Evolutionary conservation across 2,113 vertebrate genomes (phyloP).

Genomic region (Passer domesticus): DNA sequence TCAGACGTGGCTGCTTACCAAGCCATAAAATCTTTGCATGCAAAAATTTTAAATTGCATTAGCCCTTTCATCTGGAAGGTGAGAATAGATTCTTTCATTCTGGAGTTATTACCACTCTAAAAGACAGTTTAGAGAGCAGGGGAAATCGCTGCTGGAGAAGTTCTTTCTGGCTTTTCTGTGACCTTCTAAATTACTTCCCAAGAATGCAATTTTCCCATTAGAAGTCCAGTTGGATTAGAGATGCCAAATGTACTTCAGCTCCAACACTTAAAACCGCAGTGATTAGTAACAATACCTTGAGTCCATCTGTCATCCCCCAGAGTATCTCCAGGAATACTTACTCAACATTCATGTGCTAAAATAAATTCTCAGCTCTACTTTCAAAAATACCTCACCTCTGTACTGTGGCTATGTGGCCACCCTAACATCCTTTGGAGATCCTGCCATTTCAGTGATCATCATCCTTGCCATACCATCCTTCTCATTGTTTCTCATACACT

Average conservation of each 20-base stretch:
- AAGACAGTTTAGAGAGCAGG: constrained; percentile 25
- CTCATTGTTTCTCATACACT: not conserved
- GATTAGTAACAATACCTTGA: constrained; percentile 50
- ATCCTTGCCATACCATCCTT: not conserved
- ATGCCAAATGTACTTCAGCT: not conserved
- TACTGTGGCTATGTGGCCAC: not conserved
- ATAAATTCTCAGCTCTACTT: constrained; percentile 27
- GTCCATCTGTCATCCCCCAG: constrained; percentile 36
- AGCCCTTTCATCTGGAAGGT: constrained; percentile 59
- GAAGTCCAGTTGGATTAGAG: constrained; percentile 33
- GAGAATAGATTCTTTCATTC: constrained; percentile 57
- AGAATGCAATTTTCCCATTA: constrained; percentile 63
- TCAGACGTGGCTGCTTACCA: not conserved
- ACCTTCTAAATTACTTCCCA: constrained; percentile 53
- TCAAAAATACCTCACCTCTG: constrained; percentile 7
- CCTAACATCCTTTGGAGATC: not conserved
- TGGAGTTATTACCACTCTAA: constrained; percentile 27
- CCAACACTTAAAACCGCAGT: constrained; percentile 41
- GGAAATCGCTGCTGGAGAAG: constrained; percentile 33
- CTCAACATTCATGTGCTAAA: constrained; percentile 34
- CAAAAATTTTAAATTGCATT: constrained; percentile 47
- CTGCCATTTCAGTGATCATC: not conserved
- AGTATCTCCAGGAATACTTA: constrained; percentile 55
- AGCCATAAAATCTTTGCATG: constrained; percentile 49
- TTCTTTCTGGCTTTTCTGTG: constrained; percentile 50